A percentile compares a stretch with the other conserved stretches of the same genome.
Conservation (phyloP, 2,888 invertebrate genomes). For the Aleiodes leptofemur region DNA sequence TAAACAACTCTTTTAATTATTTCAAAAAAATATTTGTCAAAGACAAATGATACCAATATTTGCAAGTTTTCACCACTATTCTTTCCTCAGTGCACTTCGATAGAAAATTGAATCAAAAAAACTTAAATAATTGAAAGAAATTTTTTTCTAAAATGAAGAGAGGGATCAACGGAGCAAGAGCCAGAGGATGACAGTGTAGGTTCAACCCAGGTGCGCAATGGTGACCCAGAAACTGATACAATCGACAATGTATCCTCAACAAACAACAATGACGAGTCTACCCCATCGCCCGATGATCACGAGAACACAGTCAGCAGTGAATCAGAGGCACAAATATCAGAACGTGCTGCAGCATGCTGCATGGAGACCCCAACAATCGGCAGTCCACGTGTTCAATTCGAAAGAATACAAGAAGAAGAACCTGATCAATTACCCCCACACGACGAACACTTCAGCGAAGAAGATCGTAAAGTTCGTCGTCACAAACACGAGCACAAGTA, state of each 20-base stretch:
- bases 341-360: constrained; percentile 69
- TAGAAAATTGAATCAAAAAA: not conserved
- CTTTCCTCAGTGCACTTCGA: no score
- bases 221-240: constrained; percentile 58
- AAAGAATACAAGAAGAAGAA: constrained; percentile 70
- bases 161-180: constrained; percentile 70
- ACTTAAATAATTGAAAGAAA: constrained; percentile 9
- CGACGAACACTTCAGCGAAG: constrained; percentile 62
- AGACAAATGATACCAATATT: no score
- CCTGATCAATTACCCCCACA: constrained; percentile 47
- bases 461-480: constrained; percentile 69
- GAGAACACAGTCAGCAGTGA: constrained; percentile 63
- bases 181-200: constrained; percentile 66
- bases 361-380: constrained; percentile 65
- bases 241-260: constrained; percentile 62
- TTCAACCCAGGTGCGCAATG: constrained; percentile 53
- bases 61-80: no score
- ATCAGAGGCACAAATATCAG: constrained; percentile 71
- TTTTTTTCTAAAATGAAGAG: constrained; percentile 57
- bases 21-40: no score
- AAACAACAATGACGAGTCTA: constrained; percentile 48
- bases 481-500: constrained; percentile 73
- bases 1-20: no score
- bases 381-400: constrained; percentile 71
- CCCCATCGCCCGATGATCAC: constrained; percentile 60